Conservation (phyloP, 2,113 vertebrate species). For the Gambusia holbrooki region DNA sequence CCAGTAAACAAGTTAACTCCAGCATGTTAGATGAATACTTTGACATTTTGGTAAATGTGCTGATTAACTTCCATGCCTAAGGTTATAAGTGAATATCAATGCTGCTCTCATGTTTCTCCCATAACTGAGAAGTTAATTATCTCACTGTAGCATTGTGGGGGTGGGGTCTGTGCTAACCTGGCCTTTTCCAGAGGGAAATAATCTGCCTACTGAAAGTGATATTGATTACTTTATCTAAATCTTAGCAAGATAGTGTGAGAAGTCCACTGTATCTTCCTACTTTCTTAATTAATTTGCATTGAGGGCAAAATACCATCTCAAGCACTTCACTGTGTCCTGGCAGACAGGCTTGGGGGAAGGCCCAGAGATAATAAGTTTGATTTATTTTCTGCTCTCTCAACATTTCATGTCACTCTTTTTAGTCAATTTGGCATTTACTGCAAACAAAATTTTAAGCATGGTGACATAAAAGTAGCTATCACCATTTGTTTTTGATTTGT, state of each 20-base stretch:
- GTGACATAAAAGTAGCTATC: not conserved
- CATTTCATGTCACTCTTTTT: not conserved
- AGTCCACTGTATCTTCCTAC: not conserved
- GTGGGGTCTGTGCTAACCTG: not conserved
- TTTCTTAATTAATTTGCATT: not conserved
- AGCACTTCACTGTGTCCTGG: not conserved
- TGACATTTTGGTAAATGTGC: slow-evolving; percentile 3
- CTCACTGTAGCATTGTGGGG: not conserved
- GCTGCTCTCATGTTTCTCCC: not conserved
- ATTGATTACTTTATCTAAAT: slow-evolving; percentile 2
- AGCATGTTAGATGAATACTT: not conserved
- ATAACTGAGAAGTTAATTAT: slow-evolving; percentile 5
- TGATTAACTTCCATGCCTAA: slow-evolving; percentile 6
- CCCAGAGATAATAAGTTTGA: not conserved
- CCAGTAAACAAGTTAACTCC: not conserved
- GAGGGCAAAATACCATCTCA: not conserved
- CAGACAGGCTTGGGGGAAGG: not conserved
- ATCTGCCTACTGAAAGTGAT: not conserved
- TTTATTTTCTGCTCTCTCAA: not conserved
- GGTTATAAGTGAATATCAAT: slow-evolving; percentile 5
- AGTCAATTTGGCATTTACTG: not conserved
- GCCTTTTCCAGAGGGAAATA: not conserved
- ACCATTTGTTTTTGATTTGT: not conserved
- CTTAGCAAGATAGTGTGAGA: not conserved
- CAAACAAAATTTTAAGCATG: not conserved